Evolutionary conservation across 2,797 vertebrate species (phyloP).

Genomic region (Tolypeutes matacus): DNA sequence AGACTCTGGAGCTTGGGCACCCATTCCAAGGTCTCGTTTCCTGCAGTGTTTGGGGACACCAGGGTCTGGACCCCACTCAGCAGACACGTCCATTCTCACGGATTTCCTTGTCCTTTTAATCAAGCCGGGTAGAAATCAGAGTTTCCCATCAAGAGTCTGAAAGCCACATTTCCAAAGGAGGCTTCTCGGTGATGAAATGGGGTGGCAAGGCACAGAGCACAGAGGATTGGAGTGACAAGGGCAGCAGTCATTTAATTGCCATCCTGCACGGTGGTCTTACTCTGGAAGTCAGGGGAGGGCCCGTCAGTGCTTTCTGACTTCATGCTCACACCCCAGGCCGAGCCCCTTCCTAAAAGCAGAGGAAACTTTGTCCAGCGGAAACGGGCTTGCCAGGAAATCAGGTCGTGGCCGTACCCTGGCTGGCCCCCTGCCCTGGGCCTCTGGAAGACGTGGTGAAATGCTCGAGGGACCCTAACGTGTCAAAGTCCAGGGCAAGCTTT

Average conservation of each 20-base stretch:
- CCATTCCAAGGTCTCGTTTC: background rate
- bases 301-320: background rate
- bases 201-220: background rate
- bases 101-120: background rate
- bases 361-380: rapidly evolving
- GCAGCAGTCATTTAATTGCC: background rate
- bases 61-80: background rate
- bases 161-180: slow-evolving; percentile 15
- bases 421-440: background rate
- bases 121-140: background rate
- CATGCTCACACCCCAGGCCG: rapidly evolving
- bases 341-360: background rate
- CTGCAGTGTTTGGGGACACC: background rate
- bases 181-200: background rate
- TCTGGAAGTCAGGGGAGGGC: background rate
- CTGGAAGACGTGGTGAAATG: background rate
- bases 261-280: rapidly evolving
- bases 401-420: rapidly evolving
- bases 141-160: background rate
- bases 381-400: background rate
- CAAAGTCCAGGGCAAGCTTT: background rate
- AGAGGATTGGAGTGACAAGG: background rate
- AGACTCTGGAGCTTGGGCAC: background rate
- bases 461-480: background rate
- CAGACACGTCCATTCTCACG: background rate